Base-by-base conservation (phyloP, 1,140 invertebrate species). In the Scaptomyza graminum region DNA sequence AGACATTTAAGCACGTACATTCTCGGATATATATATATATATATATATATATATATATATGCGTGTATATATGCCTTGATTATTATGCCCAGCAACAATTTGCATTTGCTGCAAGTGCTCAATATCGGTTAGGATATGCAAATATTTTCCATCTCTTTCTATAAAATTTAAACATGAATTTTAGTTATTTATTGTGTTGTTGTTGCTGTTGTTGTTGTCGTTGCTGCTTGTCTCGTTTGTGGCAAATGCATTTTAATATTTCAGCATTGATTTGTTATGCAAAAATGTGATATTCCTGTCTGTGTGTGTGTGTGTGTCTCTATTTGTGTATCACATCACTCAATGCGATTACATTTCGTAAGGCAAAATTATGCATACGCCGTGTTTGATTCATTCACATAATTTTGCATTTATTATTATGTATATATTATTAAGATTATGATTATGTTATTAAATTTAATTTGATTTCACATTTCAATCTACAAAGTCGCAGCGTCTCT, bases 401-500 rank as follows among this genome's bases (percentile, higher is more conserved):
- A 88, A 78, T 87, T 87, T 87, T 82, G 78, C 82, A 87, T 87
- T 87, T 80, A 87, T 87, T 82, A 87, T 87, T 76, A 84, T 77
- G 67, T 76, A 87, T 85, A 22, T 82, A 84, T 79, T 76, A 87
- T 85, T 34, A 11, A 8, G 78, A 76, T 79, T 76, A 74, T 74
- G 80, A 87, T 87, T 87, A 82, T 88, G 76, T 88, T 87, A 87
- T 87, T 87, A 77, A 87, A 87, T 88, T 87, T 87, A 87, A 87
- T 87, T 87, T 87, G 83, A 87, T 73, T 87, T 76, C 78, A 56
- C 66, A 66, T 77, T 71, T 68, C 56, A 44, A 67, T 37, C 16
- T 2, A 7, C 15, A 3, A 43, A 12, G 9, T 43, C 34, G 18
- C 18, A n/a, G 11, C 3, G 3, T 37, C 46, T 16, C 5, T n/a